These are phyloP conservation scores for Nematolebias whitei DNA, from an alignment of 2,113 vertebrate species.

Conservation along the genomic window DNA sequence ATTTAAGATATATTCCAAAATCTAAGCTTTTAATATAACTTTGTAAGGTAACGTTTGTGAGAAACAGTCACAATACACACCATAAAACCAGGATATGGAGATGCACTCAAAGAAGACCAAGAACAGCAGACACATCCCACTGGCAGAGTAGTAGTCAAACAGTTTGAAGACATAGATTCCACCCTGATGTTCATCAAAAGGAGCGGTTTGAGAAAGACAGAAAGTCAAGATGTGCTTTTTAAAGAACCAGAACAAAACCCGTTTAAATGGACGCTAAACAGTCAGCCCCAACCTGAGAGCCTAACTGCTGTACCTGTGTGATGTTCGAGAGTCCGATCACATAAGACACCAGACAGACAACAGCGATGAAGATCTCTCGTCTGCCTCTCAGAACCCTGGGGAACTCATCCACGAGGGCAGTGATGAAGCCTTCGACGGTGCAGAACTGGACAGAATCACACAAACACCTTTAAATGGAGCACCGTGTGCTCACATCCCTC, in stretches of 20 bases:
- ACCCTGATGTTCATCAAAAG: constrained; percentile 79
- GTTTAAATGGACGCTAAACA: too few relatives aligned
- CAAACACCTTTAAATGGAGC: constrained; percentile 24
- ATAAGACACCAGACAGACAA: constrained; percentile 92
- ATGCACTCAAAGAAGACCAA: constrained; percentile 99
- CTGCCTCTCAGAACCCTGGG: constrained; percentile 86
- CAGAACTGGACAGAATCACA: constrained; percentile 86
- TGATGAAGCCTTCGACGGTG: constrained; percentile 98
- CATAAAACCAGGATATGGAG: constrained; percentile 98
- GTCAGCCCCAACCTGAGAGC: not conserved
- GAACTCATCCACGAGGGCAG: constrained; percentile 95
- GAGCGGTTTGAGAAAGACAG: constrained; percentile 3
- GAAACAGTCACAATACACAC: constrained; percentile 72
- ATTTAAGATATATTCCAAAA: not conserved
- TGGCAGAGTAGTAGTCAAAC: constrained; percentile 98
- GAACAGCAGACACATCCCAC: constrained; percentile 97
- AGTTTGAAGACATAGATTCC: constrained; percentile 98
- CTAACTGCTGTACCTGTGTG: constrained; percentile 87
- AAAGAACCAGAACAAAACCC: too few relatives aligned
- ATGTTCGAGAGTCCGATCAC: constrained; percentile 97
- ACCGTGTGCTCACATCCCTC: constrained; percentile 1
- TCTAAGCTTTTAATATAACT: not conserved
- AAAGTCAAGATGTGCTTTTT: not conserved
- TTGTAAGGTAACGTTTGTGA: not conserved
- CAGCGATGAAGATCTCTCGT: constrained; percentile 94